Conservation (phyloP, 2,888 invertebrate genomes). For the Drosophila multiciliata region DNA sequence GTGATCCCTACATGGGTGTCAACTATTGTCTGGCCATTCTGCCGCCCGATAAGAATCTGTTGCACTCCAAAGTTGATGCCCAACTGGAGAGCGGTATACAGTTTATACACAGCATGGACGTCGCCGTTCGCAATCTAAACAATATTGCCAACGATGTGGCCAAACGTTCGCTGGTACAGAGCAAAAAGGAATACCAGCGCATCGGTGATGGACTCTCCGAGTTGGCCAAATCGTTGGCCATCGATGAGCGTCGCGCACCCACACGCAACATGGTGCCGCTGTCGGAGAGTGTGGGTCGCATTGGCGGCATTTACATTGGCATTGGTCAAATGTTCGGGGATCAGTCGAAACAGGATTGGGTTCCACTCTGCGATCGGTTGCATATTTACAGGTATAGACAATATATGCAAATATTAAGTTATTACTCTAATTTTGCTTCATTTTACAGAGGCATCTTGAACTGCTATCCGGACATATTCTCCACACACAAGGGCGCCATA, state of each 20-base stretch:
- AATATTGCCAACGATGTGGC: constrained; percentile 93
- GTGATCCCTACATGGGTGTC: constrained; percentile 95
- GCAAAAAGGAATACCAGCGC: constrained; percentile 93
- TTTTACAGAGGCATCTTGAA: constrained; percentile 91
- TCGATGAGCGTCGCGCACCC: constrained; percentile 88
- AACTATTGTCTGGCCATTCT: constrained; percentile 96
- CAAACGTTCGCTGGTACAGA: constrained; percentile 91
- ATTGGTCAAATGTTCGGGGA: constrained; percentile 96
- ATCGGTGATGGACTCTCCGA: constrained; percentile 94
- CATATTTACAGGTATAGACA: constrained; percentile 91
- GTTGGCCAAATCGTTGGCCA: constrained; percentile 92
- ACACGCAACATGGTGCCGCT: constrained; percentile 88
- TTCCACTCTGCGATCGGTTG: constrained; percentile 94
- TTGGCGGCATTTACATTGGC: constrained; percentile 95
- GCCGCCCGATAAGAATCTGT: constrained; percentile 92
- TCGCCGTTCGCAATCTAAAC: constrained; percentile 93
- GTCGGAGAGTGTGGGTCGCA: constrained; percentile 92
- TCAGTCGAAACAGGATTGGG: constrained; percentile 95
- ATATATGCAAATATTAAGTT: not conserved
- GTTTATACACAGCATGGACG: constrained; percentile 94
- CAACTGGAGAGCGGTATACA: constrained; percentile 93
- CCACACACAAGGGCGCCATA: constrained; percentile 94
- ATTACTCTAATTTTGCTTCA: not conserved
- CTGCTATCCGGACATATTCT: constrained; percentile 95
- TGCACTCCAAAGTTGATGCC: constrained; percentile 91